Evolutionary conservation across 2,113 vertebrate genomes (phyloP).

Genomic region (Trematomus loennbergii): DNA sequence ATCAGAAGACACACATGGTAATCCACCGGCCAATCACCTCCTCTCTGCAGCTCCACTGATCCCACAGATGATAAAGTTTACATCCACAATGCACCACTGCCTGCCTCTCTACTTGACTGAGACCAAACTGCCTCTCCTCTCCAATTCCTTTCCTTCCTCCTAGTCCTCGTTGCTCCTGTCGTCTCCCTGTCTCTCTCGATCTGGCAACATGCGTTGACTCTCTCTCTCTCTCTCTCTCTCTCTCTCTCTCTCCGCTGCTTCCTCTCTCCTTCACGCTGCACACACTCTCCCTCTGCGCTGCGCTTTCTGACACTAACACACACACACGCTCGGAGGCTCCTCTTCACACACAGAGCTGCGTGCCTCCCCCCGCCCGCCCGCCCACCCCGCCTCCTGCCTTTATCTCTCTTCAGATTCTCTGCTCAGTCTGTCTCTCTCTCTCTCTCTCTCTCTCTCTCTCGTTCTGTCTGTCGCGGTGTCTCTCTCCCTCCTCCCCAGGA

Average conservation of each 20-base stretch:
- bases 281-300: conserved; percentile 55
- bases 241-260: conserved; percentile 56
- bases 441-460: conserved; percentile 42
- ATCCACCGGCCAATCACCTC: conserved; percentile 65
- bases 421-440: conserved; percentile 34
- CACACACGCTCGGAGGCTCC: conserved; percentile 40
- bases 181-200: conserved; percentile 50
- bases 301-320: conserved; percentile 47
- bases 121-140: conserved; percentile 21
- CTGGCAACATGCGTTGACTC: conserved; percentile 67
- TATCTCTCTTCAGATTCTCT: conserved; percentile 60
- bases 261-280: conserved; percentile 38
- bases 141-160: conserved; percentile 3
- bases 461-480: conserved; percentile 17
- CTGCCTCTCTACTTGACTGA: conserved; percentile 30
- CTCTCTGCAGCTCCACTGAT: conserved; percentile 65
- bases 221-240: conserved; percentile 51
- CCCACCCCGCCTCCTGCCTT: conserved; percentile 62
- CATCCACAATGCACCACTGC: conserved; percentile 77
- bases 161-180: conserved; percentile 15
- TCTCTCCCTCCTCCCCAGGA: conserved; percentile 62
- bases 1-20: conserved; percentile 77
- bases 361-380: conserved; percentile 25
- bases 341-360: conserved; percentile 36
- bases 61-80: conserved; percentile 84